These are phyloP conservation scores for Podilymbus podiceps DNA, from an alignment of 2,113 vertebrate genomes.

Conservation along the genomic window DNA sequence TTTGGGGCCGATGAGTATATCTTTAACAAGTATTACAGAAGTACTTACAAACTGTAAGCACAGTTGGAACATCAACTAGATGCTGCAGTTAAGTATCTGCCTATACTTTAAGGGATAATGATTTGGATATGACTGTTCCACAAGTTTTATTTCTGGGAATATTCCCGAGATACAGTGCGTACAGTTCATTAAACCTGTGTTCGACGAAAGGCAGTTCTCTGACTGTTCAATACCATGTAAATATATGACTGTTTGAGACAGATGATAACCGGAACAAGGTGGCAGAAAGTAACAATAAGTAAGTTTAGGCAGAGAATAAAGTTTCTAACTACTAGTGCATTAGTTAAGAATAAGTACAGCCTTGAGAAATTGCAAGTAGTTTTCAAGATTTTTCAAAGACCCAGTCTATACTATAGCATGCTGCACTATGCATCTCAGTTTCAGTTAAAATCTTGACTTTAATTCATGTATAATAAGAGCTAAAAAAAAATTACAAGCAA, in stretches of 20 bases:
- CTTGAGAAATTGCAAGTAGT: background rate
- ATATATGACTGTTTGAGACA: background rate
- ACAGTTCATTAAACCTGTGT: background rate
- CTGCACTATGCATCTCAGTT: background rate
- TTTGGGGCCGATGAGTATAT: accelerated
- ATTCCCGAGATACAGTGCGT: accelerated
- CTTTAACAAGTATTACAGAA: background rate
- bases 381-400: background rate
- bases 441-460: background rate
- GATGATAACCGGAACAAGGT: background rate
- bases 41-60: background rate
- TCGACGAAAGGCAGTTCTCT: background rate
- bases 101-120: background rate
- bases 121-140: background rate
- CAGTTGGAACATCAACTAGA: accelerated
- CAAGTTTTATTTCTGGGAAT: background rate
- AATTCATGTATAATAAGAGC: background rate
- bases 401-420: background rate
- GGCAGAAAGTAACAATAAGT: background rate
- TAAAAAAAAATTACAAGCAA: background rate
- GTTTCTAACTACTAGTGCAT: background rate
- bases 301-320: background rate
- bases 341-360: background rate
- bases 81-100: background rate
- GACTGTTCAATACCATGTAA: background rate